Conservation (phyloP, 2,888 invertebrate species). For the Glaucopsyche alexis region DNA sequence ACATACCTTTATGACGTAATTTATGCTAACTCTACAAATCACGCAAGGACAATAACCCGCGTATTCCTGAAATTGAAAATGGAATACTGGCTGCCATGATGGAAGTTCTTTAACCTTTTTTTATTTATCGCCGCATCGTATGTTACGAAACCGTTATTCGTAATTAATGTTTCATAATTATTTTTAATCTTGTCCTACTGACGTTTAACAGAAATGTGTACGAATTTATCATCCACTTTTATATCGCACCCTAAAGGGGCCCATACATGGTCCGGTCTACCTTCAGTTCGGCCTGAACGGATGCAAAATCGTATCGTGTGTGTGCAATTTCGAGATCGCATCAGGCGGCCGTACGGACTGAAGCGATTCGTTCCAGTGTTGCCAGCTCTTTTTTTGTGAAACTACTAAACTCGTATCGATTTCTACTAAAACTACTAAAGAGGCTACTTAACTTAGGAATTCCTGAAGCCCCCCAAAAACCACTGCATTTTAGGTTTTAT, state of each 20-base stretch:
- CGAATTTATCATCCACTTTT: not conserved
- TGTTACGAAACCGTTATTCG: not conserved
- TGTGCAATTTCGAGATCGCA: no score
- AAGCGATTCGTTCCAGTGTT: no score
- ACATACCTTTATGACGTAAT: not conserved
- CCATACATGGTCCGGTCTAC: no score
- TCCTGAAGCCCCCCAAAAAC: no score
- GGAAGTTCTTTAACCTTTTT: not conserved
- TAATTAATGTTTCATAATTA: slow-evolving; percentile 6
- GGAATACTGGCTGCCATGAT: not conserved
- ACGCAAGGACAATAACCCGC: not conserved
- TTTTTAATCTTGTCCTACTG: slow-evolving; percentile 9
- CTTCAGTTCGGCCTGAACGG: no score
- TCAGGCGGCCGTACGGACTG: no score
- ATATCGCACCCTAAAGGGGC: not conserved
- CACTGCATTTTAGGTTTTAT: no score
- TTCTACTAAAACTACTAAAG: no score
- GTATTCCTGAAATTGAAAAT: slow-evolving; percentile 12
- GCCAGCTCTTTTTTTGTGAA: no score
- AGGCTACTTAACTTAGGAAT: no score
- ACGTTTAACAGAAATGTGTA: not conserved
- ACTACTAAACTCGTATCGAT: no score
- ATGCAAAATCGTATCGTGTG: no score
- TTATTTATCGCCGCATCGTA: not conserved
- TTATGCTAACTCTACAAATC: slow-evolving; percentile 5